phyloP scores from a whole-genome alignment of 1,140 invertebrate species.

The Campoletis sonorensis region DNA sequence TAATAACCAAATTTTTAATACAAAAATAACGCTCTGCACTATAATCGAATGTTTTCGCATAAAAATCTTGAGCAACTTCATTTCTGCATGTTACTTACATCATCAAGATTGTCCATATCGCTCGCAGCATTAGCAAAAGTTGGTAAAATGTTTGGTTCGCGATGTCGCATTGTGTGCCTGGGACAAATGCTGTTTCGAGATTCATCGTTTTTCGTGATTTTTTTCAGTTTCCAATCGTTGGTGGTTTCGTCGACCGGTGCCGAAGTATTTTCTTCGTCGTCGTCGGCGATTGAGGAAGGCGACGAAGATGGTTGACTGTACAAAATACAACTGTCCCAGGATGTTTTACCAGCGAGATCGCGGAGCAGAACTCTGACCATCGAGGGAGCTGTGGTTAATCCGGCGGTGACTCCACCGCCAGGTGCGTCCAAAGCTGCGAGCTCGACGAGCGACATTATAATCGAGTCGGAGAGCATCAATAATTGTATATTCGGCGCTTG shows the following conservation, averaged over 20 bases:
- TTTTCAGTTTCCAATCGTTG: slow-evolving; percentile 42
- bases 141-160: slow-evolving; percentile 85
- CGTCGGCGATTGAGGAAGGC: slow-evolving; percentile 67
- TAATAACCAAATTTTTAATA: slow-evolving; percentile 26
- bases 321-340: slow-evolving; percentile 95
- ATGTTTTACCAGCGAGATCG: slow-evolving; percentile 97
- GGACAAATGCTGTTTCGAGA: slow-evolving; percentile 63
- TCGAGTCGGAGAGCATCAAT: slow-evolving; percentile 89
- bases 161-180: slow-evolving; percentile 82
- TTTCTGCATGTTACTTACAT: slow-evolving; percentile 80
- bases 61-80: not conserved
- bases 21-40: no score
- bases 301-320: slow-evolving; percentile 82
- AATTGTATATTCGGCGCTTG: slow-evolving; percentile 92
- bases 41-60: slow-evolving; percentile 23
- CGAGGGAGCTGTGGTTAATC: slow-evolving; percentile 80
- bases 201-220: slow-evolving; percentile 17
- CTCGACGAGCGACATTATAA: slow-evolving; percentile 94
- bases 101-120: slow-evolving; percentile 94
- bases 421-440: slow-evolving; percentile 90
- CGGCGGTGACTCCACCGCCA: slow-evolving; percentile 89
- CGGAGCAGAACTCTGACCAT: slow-evolving; percentile 90
- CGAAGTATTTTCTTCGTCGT: not conserved
- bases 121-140: slow-evolving; percentile 89
- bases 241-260: not conserved